These are phyloP conservation scores for Labeo rohita DNA, from an alignment of 2,113 vertebrate genomes.

Conservation along the genomic window DNA sequence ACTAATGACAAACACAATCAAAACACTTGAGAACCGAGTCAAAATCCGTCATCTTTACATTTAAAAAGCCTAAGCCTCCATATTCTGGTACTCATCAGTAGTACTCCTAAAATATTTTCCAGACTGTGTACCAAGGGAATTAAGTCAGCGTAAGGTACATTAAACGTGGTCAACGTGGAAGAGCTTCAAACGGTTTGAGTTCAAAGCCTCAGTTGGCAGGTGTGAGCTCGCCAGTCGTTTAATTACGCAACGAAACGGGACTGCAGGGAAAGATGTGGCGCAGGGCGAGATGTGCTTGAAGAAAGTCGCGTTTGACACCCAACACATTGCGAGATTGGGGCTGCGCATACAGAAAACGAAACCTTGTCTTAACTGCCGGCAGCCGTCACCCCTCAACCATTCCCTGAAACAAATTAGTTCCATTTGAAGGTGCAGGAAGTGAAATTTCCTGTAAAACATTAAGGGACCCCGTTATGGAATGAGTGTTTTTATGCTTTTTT, in stretches of 20 bases:
- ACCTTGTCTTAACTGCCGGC: background rate
- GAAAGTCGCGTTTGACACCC: background rate
- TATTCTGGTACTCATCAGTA: background rate
- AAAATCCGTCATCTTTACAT: background rate
- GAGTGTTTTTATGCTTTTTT: slow-evolving; percentile 10
- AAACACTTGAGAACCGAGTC: background rate
- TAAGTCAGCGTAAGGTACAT: background rate
- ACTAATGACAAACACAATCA: slow-evolving; percentile 12
- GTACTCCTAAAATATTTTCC: background rate
- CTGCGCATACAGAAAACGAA: background rate
- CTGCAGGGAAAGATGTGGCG: background rate
- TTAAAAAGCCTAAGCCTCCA: background rate
- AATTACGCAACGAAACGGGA: background rate
- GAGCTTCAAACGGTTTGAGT: background rate
- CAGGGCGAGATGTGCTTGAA: background rate
- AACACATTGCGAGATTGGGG: background rate
- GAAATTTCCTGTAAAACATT: slow-evolving; percentile 36
- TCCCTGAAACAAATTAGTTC: slow-evolving; percentile 25
- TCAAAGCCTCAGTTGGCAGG: slow-evolving; percentile 32
- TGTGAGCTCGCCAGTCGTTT: background rate
- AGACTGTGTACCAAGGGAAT: background rate
- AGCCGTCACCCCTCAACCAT: background rate
- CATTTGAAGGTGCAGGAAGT: slow-evolving; percentile 42
- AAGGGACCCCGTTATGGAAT: background rate
- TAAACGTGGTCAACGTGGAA: background rate